phyloP scores from a whole-genome alignment of 2,797 vertebrate species.

The Octomys mimax region DNA sequence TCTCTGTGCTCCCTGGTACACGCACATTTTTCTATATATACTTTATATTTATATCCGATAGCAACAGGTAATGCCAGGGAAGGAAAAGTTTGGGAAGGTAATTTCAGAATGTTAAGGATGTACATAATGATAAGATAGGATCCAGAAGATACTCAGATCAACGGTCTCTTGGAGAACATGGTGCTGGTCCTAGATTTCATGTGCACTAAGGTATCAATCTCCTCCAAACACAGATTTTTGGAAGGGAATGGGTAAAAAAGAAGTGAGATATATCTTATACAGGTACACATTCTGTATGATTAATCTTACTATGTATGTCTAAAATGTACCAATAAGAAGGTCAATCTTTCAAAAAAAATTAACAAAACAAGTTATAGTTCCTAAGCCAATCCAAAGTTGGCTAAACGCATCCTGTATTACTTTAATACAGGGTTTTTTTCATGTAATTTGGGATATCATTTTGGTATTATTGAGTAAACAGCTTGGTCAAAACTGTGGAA shows the following conservation, averaged over 20 bases:
- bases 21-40: background rate
- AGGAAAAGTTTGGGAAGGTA: conserved; percentile 18
- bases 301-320: background rate
- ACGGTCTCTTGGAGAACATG: background rate
- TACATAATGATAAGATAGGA: background rate
- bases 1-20: background rate
- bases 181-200: background rate
- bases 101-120: background rate
- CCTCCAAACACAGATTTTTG: background rate
- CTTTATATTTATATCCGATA: conserved; percentile 15
- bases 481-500: background rate
- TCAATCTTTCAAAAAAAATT: background rate
- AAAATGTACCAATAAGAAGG: background rate
- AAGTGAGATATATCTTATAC: background rate
- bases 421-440: conserved; percentile 34
- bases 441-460: background rate
- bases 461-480: background rate
- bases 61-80: background rate
- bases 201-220: background rate
- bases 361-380: background rate
- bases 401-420: background rate
- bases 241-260: background rate
- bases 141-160: background rate
- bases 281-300: background rate
- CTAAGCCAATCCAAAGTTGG: background rate